Evolutionary conservation across 2,797 vertebrate species (phyloP), one percentile per base, ranked within the genome.

Genomic region (Oryzias dopingdopingensis): DNA sequence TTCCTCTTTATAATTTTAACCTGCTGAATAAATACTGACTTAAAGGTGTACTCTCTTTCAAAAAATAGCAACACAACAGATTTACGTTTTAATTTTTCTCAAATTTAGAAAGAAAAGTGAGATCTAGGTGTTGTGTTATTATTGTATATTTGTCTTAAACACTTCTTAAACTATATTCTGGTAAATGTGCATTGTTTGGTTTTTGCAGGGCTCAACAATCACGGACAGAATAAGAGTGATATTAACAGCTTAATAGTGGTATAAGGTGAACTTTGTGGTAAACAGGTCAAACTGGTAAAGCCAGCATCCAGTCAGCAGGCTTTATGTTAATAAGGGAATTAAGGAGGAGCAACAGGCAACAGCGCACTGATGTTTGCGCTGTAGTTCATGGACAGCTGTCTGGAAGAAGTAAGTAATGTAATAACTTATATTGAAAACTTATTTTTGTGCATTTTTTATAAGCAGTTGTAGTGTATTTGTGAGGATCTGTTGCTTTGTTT

Each of bases 241-340:
- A 18, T 22, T 40, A 45, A 26, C 22, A 67, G 14, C 49, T 72
- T 40, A 68, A 48, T 48, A 41, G 26, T 24, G 29, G 8, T 22
- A 16, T 51, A 22, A 54, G 23, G 32, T 53, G 46, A 42, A 74
- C 26, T 20, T 20, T 20, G n/a, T 46, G 22, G 47, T 22, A 26
- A 81, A 75, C 75, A 62, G 54, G 63, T 75, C 52, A 56, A 66
- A 66, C 74, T 48, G 69, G 75, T 74, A 52, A 54, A 49, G 59
- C 13, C 24, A 15, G 13, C 29, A 6, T 42, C 80, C 81, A 82
- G 64, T 75, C 49, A 48, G 52, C 72, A 7, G 6, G 45, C 20
- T 41, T 52, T 42, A 53, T 58, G 66, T 4, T 67, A 59, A 72
- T 65, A 40, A 70, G 58, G 26, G 45, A 37, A n/a, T 53, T 18